phyloP scores from a whole-genome alignment of 2,888 invertebrate species.

The Lepidochrysops patricia region DNA sequence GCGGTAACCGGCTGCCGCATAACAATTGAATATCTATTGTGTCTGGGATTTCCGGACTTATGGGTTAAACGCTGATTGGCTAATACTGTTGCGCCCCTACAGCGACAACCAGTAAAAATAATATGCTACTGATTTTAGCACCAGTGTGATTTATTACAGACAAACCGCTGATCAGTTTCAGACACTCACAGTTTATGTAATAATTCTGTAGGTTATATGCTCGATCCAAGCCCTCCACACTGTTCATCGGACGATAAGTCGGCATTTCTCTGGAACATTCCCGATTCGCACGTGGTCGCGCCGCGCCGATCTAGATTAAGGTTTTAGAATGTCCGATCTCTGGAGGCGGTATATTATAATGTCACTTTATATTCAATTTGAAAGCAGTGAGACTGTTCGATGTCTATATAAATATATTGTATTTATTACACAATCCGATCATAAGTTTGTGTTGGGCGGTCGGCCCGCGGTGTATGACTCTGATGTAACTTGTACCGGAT shows the following conservation, averaged over 20 bases:
- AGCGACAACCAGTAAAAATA: too few relatives aligned
- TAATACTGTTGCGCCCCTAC: too few relatives aligned
- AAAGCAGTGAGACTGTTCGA: slow-evolving; percentile 34
- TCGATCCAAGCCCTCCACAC: neutral
- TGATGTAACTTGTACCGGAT: slow-evolving; percentile 43
- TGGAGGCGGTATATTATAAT: slow-evolving; percentile 12
- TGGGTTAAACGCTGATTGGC: too few relatives aligned
- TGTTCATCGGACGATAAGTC: neutral
- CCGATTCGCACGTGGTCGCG: slow-evolving; percentile 36
- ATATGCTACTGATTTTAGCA: too few relatives aligned
- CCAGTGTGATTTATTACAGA: too few relatives aligned
- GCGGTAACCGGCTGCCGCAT: too few relatives aligned
- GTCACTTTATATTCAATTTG: slow-evolving; percentile 1
- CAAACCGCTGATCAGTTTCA: too few relatives aligned
- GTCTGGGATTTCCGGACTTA: too few relatives aligned
- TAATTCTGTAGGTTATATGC: too few relatives aligned
- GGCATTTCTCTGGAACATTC: slow-evolving; percentile 20
- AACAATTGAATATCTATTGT: too few relatives aligned
- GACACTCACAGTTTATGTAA: too few relatives aligned
- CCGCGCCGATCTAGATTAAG: slow-evolving; percentile 34
- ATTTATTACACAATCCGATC: slow-evolving; percentile 61
- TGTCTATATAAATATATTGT: slow-evolving; percentile 46
- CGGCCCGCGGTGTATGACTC: slow-evolving; percentile 41
- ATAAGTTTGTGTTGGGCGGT: slow-evolving; percentile 49
- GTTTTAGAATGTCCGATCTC: slow-evolving; percentile 27